phyloP scores from a whole-genome alignment of 2,797 vertebrate genomes.

The Malurus splendens region DNA sequence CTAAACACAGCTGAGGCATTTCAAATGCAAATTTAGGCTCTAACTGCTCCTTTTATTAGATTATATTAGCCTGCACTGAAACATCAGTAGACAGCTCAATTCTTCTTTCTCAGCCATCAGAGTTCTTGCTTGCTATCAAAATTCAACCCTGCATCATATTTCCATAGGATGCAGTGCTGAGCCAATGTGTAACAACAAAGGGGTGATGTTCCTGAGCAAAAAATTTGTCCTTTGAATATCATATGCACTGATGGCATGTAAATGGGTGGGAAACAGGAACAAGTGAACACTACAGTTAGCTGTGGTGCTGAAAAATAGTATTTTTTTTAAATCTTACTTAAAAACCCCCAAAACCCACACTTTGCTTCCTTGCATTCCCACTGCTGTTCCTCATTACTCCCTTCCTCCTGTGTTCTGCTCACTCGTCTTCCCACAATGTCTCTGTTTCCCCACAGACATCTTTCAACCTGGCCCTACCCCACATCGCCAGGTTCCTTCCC shows the following conservation, averaged over 20 bases:
- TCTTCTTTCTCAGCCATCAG: background rate
- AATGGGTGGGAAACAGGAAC: background rate
- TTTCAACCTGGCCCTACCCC: background rate
- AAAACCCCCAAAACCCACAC: fast-evolving
- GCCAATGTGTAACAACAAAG: background rate
- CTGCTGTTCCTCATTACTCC: background rate
- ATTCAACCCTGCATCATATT: background rate
- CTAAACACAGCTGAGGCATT: background rate
- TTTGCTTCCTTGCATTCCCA: background rate
- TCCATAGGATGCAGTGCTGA: background rate
- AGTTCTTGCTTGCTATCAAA: background rate
- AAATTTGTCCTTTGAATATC: background rate
- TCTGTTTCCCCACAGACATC: background rate
- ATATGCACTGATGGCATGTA: background rate
- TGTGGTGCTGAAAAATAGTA: background rate
- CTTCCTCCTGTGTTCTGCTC: background rate
- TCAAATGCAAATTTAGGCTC: background rate
- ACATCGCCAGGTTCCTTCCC: background rate
- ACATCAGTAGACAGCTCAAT: background rate
- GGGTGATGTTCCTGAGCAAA: background rate
- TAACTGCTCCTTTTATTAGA: background rate
- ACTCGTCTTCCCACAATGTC: background rate
- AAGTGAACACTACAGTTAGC: fast-evolving
- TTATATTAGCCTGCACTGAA: background rate
- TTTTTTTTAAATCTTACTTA: background rate